These are phyloP conservation scores for Drusus annulatus DNA, from an alignment of 1,140 invertebrate genomes.

Conservation along the genomic window DNA sequence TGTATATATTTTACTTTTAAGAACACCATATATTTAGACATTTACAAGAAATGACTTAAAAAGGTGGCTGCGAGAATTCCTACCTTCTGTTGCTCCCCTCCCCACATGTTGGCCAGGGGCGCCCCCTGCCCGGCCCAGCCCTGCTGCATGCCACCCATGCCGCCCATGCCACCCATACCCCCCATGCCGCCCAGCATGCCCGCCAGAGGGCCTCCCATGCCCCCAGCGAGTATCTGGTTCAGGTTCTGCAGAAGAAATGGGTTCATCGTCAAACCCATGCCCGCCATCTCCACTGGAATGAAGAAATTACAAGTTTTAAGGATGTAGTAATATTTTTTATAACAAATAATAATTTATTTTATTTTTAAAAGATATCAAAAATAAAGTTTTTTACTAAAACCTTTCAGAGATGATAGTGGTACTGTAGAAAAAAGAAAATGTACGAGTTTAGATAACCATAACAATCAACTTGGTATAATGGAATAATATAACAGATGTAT, in stretches of 20 bases:
- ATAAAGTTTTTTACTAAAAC: too few relatives aligned
- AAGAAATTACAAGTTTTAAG: not conserved
- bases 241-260: conserved; percentile 71
- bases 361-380: too few relatives aligned
- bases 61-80: not conserved
- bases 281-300: conserved; percentile 75
- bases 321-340: too few relatives aligned
- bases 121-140: conserved; percentile 60
- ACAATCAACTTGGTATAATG: too few relatives aligned
- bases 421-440: too few relatives aligned
- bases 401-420: too few relatives aligned
- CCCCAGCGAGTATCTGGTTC: conserved; percentile 68
- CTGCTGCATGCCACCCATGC: conserved; percentile 62
- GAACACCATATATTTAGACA: too few relatives aligned
- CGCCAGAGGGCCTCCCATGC: conserved; percentile 67
- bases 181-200: conserved; percentile 64
- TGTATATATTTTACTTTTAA: too few relatives aligned
- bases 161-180: conserved; percentile 62
- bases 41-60: too few relatives aligned
- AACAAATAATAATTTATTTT: too few relatives aligned
- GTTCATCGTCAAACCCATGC: conserved; percentile 68
- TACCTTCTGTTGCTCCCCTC: conserved; percentile 62
- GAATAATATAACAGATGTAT: too few relatives aligned
- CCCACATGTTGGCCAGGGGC: conserved; percentile 65
- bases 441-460: too few relatives aligned